A percentile compares a stretch with the other conserved stretches of the same genome.
Conservation (phyloP, 2,888 invertebrate genomes). For the Nymphalis urticae region DNA sequence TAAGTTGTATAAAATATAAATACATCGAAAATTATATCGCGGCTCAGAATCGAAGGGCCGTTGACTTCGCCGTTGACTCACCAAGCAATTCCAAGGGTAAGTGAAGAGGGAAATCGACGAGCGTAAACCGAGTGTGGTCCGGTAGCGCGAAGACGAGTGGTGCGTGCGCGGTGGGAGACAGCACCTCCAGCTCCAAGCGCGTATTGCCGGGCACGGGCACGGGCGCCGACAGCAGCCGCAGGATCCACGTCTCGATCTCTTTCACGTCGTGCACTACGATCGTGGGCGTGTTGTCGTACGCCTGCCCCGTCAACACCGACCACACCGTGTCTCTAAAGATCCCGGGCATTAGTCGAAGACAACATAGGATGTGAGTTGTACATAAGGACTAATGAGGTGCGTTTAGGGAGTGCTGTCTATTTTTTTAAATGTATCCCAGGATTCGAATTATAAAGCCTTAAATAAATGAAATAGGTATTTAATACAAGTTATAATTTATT, state of each 20-base stretch:
- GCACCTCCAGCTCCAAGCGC: slow-evolving; percentile 88
- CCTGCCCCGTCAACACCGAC: slow-evolving; percentile 94
- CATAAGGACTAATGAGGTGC: too few species aligned
- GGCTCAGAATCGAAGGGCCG: not conserved
- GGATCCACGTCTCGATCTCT: slow-evolving; percentile 99
- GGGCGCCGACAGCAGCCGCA: slow-evolving; percentile 96
- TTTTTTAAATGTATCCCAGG: too few species aligned
- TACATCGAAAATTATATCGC: not conserved
- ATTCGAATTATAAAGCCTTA: too few species aligned
- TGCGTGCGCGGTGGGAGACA: slow-evolving; percentile 92
- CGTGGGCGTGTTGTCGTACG: slow-evolving; percentile 89
- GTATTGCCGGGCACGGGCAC: slow-evolving; percentile 99
- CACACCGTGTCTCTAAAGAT: slow-evolving; percentile 93
- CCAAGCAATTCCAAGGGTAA: slow-evolving; percentile 97
- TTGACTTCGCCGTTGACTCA: slow-evolving; percentile 52
- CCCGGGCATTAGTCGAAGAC: not conserved
- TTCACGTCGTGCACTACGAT: slow-evolving; percentile 97
- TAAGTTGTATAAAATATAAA: not conserved
- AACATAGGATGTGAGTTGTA: not conserved
- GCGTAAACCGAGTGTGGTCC: slow-evolving; percentile 97
- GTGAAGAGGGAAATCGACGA: slow-evolving; percentile 99
- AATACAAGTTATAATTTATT: too few species aligned
- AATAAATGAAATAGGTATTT: too few species aligned
- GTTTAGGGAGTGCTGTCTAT: too few species aligned
- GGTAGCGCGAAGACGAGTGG: slow-evolving; percentile 96